phyloP scores from a whole-genome alignment of 2,797 vertebrate genomes.

The Takifugu ocellatus region DNA sequence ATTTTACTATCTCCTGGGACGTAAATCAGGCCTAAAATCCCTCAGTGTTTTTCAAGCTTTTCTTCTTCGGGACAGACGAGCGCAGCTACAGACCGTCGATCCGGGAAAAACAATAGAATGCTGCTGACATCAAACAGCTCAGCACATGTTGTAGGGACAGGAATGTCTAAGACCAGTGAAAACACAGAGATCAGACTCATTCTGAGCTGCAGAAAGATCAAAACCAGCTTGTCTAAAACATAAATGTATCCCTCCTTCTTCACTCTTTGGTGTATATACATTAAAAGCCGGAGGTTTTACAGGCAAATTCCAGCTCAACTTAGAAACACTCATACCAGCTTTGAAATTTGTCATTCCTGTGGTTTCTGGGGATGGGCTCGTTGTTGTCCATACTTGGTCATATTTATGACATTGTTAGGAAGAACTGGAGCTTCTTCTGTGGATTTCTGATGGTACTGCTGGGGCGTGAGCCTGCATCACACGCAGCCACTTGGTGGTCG shows the following conservation, averaged over 20 bases:
- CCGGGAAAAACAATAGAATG: constrained; percentile 4
- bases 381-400: too few species aligned
- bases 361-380: constrained; percentile 17
- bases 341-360: constrained; percentile 50
- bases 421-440: too few species aligned
- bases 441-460: too few species aligned
- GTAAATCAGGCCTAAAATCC: constrained; percentile 42
- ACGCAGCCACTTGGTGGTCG: too few species aligned
- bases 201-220: constrained; percentile 10
- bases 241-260: constrained; percentile 51
- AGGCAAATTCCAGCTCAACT: constrained; percentile 44
- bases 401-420: too few species aligned
- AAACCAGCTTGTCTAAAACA: constrained; percentile 29
- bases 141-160: background rate
- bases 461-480: too few species aligned
- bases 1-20: constrained; percentile 23
- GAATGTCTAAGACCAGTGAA: constrained; percentile 19
- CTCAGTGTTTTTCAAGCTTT: constrained; percentile 20
- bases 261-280: constrained; percentile 40
- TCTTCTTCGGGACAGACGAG: constrained; percentile 16
- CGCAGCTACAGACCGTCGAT: constrained; percentile 33
- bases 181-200: constrained; percentile 13
- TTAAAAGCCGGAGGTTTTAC: constrained; percentile 34
- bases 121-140: constrained; percentile 1
- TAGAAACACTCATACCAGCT: constrained; percentile 40